A percentile compares a stretch with the other conserved stretches of the same genome.
phyloP scores from a whole-genome alignment of 2,113 vertebrate species.

The Bucco capensis region DNA sequence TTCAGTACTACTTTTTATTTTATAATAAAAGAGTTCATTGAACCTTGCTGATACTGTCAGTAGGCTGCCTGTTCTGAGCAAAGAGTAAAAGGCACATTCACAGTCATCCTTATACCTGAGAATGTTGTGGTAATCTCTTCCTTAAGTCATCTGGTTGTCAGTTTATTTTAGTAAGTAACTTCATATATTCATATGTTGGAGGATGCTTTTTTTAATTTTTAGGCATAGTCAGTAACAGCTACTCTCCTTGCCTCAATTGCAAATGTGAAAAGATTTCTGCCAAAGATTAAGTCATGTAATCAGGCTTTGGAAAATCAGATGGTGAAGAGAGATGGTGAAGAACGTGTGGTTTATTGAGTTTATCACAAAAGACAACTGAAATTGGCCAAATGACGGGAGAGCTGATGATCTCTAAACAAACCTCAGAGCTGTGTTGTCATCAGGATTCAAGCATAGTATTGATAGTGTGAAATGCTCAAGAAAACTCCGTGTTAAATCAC shows the following conservation, averaged over 20 bases:
- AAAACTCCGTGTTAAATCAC: not conserved
- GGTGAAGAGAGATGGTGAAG: not conserved
- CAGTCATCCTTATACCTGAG: not conserved
- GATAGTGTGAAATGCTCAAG: not conserved
- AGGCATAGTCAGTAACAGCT: not conserved
- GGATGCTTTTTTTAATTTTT: not conserved
- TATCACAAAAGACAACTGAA: not conserved
- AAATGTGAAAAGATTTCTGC: not conserved
- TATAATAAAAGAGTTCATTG: not conserved
- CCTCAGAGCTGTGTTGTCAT: not conserved
- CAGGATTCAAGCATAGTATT: not conserved
- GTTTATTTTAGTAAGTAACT: not conserved
- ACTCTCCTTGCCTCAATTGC: fast-evolving
- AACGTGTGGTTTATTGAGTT: not conserved
- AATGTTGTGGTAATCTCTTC: not conserved
- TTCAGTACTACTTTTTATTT: not conserved
- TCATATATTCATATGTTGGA: fast-evolving
- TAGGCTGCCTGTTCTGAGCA: not conserved
- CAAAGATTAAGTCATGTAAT: not conserved
- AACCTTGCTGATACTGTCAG: fast-evolving
- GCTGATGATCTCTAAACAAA: not conserved
- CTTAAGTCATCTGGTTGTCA: not conserved
- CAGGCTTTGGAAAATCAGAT: not conserved
- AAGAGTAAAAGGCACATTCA: not conserved
- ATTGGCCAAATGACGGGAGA: not conserved